These are phyloP conservation scores for Adineta ricciae DNA, from an alignment of 2,888 invertebrate genomes.

Conservation along the genomic window DNA sequence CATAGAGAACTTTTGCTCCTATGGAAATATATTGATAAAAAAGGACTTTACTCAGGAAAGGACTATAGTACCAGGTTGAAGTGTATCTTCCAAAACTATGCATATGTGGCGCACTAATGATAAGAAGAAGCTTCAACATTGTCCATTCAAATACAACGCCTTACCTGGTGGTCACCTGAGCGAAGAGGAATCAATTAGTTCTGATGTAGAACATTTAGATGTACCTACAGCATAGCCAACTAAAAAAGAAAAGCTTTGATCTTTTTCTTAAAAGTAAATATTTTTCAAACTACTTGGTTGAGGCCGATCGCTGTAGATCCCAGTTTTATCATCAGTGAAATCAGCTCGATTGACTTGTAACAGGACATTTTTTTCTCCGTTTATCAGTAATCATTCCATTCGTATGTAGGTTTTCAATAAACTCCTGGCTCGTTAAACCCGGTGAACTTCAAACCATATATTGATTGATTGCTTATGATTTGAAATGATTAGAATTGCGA, in stretches of 20 bases:
- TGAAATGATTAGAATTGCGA: background rate
- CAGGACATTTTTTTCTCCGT: constrained; percentile 46
- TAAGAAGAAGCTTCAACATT: background rate
- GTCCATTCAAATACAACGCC: too few relatives aligned
- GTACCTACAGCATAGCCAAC: background rate
- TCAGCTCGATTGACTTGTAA: constrained; percentile 44
- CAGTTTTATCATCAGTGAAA: constrained; percentile 35
- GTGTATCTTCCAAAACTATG: constrained; percentile 50
- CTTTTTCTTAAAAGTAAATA: background rate
- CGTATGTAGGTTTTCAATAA: constrained; percentile 23
- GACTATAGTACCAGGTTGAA: constrained; percentile 38
- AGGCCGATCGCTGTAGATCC: constrained; percentile 25
- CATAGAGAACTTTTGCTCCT: constrained; percentile 53
- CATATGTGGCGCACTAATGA: constrained; percentile 29
- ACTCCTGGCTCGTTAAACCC: constrained; percentile 17
- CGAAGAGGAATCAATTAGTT: background rate
- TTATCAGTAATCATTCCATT: constrained; percentile 43
- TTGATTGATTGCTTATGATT: background rate
- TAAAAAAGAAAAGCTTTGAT: too few relatives aligned
- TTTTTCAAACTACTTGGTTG: constrained; percentile 19
- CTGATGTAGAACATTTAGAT: background rate
- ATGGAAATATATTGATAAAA: background rate
- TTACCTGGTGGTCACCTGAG: background rate
- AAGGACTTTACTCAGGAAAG: background rate
- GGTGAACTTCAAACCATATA: constrained; percentile 21